Base-by-base conservation (phyloP, 1,140 invertebrate genomes). In the Drosophila athabasca region DNA sequence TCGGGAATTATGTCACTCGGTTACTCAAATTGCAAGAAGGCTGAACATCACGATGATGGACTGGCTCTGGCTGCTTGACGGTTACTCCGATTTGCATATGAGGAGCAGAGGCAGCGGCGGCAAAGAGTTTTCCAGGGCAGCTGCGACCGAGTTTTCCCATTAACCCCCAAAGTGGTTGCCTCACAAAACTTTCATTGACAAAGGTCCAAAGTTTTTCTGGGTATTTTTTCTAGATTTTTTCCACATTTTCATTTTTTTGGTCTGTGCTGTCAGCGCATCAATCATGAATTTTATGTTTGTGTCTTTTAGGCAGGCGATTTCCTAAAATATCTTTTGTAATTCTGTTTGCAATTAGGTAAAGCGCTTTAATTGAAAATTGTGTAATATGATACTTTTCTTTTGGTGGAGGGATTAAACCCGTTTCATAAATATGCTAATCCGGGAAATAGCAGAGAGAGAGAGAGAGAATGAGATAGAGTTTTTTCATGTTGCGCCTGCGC, bases 1-100 rank as follows among this genome's bases (percentile, higher is more conserved):
- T 90, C 84, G 71, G 76, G 85, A 90, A 90, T 90, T 90, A 90
- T 90, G 90, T 90, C 90, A 90, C 71, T 80, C 81, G 76, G 65
- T 77, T 90, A 75, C 89, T 90, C 90, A 90, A 90, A 90, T 90
- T 90, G 90, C 90, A 90, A 50, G 29, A 46, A 43, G 45, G 49
- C 57, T 24, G 59, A 51, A 41, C 26, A 46, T 54, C 54, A 76
- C 13, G 15, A 48, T 17, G n/a, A 70, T 64, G 65, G 68, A 79
- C 46, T 48, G 46, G 46, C 46, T 61, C 2, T 53, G 5, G 9
- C 11, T 6, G 39, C 29, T 3, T 60, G 53, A 62, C 67, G 57
- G 53, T 66, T 70, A 13, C 41, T 45, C 82, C 81, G 59, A 85
- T 87, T 87, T 88, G 78, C 82, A 87, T 87, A 87, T 39, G 74